Conservation (phyloP, 2,797 vertebrate species). For the Morus bassanus region DNA sequence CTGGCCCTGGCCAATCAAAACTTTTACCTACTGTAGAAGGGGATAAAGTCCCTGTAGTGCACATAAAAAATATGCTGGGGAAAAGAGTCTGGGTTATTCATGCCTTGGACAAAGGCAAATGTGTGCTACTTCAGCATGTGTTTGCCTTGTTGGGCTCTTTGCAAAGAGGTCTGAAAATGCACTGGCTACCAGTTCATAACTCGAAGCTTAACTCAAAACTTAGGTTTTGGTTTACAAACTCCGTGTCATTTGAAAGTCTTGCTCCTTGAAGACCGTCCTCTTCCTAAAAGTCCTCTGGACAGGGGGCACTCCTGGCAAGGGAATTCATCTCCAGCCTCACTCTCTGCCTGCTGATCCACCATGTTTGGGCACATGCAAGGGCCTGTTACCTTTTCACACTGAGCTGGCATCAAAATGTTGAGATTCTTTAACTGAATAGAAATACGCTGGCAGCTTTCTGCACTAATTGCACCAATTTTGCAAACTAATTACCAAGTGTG, state of each 20-base stretch:
- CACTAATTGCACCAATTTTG: background rate
- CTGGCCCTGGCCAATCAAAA: no score
- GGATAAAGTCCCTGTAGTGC: no score
- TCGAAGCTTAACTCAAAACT: background rate
- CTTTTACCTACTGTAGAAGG: no score
- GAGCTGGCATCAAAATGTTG: background rate
- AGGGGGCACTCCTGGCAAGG: background rate
- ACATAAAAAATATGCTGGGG: no score
- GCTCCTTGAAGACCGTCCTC: background rate
- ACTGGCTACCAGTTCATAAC: background rate
- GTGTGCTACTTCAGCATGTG: background rate
- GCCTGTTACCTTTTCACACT: background rate
- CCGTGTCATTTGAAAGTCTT: background rate
- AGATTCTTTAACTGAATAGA: background rate
- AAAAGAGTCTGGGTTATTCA: no score
- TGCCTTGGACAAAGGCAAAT: no score
- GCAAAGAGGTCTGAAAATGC: background rate
- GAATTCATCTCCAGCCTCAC: background rate
- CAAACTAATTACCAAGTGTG: background rate
- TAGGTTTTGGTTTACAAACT: background rate
- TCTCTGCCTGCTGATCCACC: background rate
- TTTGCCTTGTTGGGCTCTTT: background rate
- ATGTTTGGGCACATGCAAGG: background rate
- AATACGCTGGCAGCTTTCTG: background rate
- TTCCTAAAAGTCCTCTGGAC: background rate